Percentiles rank a stretch among this genome's conserved stretches.
These are phyloP conservation scores for Boloria euphrosyne DNA, from an alignment of 2,888 invertebrate genomes.

Conservation along the genomic window DNA sequence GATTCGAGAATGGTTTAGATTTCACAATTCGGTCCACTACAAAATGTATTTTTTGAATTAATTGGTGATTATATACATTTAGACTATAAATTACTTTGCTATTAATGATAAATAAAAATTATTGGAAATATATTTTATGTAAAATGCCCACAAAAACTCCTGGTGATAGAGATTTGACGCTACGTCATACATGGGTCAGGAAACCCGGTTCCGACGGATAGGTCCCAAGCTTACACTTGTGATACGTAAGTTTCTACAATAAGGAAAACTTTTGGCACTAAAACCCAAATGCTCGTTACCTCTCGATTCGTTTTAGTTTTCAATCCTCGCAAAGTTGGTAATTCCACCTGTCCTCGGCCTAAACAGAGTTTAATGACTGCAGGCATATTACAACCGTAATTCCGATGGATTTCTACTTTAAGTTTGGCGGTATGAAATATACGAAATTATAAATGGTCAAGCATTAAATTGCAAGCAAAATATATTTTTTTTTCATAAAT, in stretches of 20 bases:
- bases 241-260: constrained; percentile 6
- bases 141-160: too few species aligned
- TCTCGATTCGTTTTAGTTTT: constrained; percentile 48
- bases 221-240: constrained; percentile 1
- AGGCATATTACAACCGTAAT: constrained; percentile 49
- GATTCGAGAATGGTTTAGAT: too few species aligned
- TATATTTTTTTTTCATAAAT: too few species aligned
- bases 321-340: constrained; percentile 50
- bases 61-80: too few species aligned
- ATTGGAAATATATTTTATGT: too few species aligned
- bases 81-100: too few species aligned
- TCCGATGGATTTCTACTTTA: constrained; percentile 50
- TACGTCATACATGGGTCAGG: too few species aligned
- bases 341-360: constrained; percentile 62
- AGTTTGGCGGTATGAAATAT: constrained; percentile 25
- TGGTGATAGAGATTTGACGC: too few species aligned
- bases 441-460: constrained; percentile 34
- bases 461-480: constrained; percentile 13
- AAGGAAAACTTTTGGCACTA: constrained; percentile 28
- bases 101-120: too few species aligned
- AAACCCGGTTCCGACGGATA: too few species aligned
- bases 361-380: constrained; percentile 62
- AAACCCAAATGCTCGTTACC: constrained; percentile 29
- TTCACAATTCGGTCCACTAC: too few species aligned
- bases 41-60: too few species aligned